A percentile compares a stretch with the other conserved stretches of the same genome.
Evolutionary conservation across 2,888 invertebrate species (phyloP).

Genomic region (Megalurothrips usitatus): DNA sequence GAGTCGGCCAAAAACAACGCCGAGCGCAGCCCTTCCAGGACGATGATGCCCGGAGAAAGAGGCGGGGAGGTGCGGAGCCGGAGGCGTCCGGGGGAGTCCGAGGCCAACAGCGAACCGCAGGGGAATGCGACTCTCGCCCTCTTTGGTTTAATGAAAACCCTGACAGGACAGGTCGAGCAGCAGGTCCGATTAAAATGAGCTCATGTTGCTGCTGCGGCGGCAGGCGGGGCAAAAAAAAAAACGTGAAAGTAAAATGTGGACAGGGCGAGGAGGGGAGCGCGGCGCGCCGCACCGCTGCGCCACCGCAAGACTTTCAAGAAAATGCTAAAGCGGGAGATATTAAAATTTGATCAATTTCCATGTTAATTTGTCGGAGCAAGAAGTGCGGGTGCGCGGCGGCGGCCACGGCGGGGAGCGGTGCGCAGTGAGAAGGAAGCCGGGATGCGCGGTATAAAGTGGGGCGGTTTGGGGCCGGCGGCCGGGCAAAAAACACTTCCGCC

Average conservation of each 20-base stretch:
- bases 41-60: no score
- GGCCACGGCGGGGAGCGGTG: not conserved
- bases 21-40: not conserved
- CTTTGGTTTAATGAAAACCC: no score
- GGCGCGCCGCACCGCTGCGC: not conserved
- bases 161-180: no score
- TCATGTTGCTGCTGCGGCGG: no score
- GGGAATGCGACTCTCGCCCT: no score
- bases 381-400: not conserved
- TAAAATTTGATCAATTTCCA: conserved; percentile 14
- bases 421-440: not conserved
- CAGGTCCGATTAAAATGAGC: no score
- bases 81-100: no score
- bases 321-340: not conserved
- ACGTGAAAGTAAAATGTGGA: not conserved
- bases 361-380: not conserved
- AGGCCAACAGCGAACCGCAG: no score
- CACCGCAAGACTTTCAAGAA: not conserved
- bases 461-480: not conserved
- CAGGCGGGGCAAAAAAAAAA: not conserved
- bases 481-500: not conserved
- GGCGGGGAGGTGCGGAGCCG: no score
- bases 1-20: not conserved
- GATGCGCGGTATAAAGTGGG: not conserved
- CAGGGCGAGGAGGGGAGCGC: not conserved